Base-by-base conservation (phyloP, 2,797 vertebrate genomes). In the Pangasius macronema region DNA sequence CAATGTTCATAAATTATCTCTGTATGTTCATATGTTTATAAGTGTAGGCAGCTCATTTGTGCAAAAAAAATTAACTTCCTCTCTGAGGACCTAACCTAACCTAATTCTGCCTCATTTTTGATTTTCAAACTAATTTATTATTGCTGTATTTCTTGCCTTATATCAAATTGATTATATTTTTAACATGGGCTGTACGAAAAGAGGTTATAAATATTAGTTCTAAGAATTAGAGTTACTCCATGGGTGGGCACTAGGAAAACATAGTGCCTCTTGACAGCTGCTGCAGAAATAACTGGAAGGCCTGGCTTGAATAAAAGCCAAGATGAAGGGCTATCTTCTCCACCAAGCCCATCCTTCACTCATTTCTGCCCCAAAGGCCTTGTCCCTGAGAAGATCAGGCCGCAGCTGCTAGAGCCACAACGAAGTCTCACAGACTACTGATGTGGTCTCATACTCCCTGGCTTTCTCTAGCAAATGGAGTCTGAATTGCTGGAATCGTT, bases 281-380 rank as follows among this genome's bases (percentile, higher is more conserved):
- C 53, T 83, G 80, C 30, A 83, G 30, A 76, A 83, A 72, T 75
- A 67, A 87, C 68, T 30, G 24, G 9, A 86, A 83, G 80, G 68
- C 10, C 68, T 53, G 70, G 70, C 42, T 83, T 65, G 80, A 46
- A 51, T 65, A 63, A 73, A 87, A 83, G 70, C 81, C 68, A 75
- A 83, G 63, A 84, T 68, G 46, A 51, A 55, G 59, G 36, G 49
- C 46, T 84, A 72, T 77, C 59, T 80, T 87, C 10, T 77, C 70
- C 49, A 65, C 39, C 55, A 82, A 75, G 39, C 53, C 79, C 51
- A 68, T 75, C 68, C 83, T 84, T 80, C 85, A 80, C 53, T 77
- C 59, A 49, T 83, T 30, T 76, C 68, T 76, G 39, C 63, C 55
- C 55, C 59, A 67, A 67, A 76, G 81, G 70, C 30, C 55, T 49